Base-by-base conservation (phyloP, 2,888 invertebrate species). In the Melipona bicolor region DNA sequence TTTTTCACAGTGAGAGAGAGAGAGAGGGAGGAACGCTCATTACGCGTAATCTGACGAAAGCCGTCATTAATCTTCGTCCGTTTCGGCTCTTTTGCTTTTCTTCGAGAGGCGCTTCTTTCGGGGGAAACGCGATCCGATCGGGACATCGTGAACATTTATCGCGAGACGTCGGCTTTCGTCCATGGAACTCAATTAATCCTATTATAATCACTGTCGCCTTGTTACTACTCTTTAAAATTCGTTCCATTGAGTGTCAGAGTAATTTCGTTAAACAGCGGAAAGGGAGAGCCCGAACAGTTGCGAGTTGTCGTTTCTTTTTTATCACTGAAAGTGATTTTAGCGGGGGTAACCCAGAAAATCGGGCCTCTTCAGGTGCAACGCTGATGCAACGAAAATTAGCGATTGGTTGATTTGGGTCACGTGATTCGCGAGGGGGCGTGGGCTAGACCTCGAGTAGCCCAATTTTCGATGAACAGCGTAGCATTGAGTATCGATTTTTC, bases 41-140 rank as follows among this genome's bases (percentile, higher is more conserved):
- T 89, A 88, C 82, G 86, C 83, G 84, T 88, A 89, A 89, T 86
- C 89, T 79, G 86, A 87, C 84, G 81, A 82, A 80, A 75, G 72
- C 68, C 81, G 70, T 84, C 89, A 83, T 89, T 87, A 89, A 89
- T 89, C 89, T 81, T 85, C 76, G 86, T 89, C 84, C 69, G 24
- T 43, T 52, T n/a, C 61, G 64, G 61, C 54, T 81, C 72, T 50
- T 59, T 73, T n/a, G 64, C 68, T 64, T 24, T 71, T 43, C 67
- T 54, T 67, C 81, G 59, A 64, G 61, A 68, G 32, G 50, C n/a
- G 74, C 68, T 77, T 64, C 72, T 77, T 74, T 65, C 56, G 52
- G 19, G 50, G 70, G 75, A 70, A 77, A 77, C 67, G 61, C 78
- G 79, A 81, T 71, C 65, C 73, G 81, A 81, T 72, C 82, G 64